A percentile compares a stretch with the other conserved stretches of the same genome.
These are phyloP conservation scores for Erebia epiphron DNA, from an alignment of 2,888 invertebrate genomes.

Conservation along the genomic window DNA sequence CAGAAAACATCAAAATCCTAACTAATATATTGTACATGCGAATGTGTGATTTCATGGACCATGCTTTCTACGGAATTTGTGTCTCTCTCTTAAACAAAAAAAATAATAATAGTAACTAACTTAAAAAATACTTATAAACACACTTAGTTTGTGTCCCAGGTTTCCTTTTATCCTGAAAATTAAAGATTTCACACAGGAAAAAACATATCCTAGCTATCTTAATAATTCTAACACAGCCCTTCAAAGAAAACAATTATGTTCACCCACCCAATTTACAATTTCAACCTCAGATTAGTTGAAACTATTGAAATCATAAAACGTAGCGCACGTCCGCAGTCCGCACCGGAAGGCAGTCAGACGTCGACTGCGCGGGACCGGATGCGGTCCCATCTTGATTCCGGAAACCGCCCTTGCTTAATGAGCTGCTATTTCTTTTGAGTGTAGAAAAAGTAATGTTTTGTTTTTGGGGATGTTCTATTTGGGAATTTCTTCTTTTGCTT, in stretches of 20 bases:
- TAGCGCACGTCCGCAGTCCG: slow-evolving; percentile 44
- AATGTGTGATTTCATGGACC: too few species aligned
- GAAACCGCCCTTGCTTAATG: slow-evolving; percentile 46
- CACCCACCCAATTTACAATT: slow-evolving; percentile 30
- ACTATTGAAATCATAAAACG: slow-evolving; percentile 9
- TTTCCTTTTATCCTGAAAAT: too few species aligned
- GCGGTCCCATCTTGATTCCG: slow-evolving; percentile 48
- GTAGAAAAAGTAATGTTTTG: slow-evolving; percentile 20
- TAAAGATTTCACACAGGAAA: too few species aligned
- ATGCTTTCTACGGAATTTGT: too few species aligned
- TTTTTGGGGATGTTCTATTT: slow-evolving; percentile 36
- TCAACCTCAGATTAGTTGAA: slow-evolving; percentile 37
- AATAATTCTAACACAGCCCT: background rate
- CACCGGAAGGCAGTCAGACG: slow-evolving; percentile 50
- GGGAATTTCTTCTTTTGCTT: slow-evolving; percentile 1
- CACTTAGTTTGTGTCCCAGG: too few species aligned
- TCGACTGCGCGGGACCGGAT: slow-evolving; percentile 47
- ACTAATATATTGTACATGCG: too few species aligned
- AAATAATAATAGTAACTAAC: too few species aligned
- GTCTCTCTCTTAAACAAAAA: too few species aligned
- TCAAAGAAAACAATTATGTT: slow-evolving; percentile 6
- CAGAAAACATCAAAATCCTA: too few species aligned
- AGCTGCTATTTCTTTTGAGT: slow-evolving; percentile 44
- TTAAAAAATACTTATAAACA: too few species aligned
- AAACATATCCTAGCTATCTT: background rate